Evolutionary conservation across 2,113 vertebrate species (phyloP).

Genomic region (Ifrita kowaldi): DNA sequence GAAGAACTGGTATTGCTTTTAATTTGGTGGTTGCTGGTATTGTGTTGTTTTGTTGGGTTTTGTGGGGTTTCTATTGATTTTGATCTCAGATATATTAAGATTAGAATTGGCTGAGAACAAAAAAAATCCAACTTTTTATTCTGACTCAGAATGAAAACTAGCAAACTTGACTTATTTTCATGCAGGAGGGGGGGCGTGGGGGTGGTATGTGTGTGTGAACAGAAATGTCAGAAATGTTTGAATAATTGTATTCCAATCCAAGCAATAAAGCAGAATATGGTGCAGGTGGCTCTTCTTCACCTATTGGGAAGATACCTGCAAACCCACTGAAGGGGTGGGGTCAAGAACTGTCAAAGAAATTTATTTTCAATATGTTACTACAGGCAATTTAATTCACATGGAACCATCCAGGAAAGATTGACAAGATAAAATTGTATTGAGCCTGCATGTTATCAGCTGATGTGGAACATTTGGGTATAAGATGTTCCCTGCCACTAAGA

Average conservation of each 20-base stretch:
- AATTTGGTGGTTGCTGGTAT: background rate
- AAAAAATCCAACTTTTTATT: background rate
- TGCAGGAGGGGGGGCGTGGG: background rate
- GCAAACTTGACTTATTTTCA: background rate
- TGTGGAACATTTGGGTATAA: background rate
- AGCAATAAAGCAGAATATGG: background rate
- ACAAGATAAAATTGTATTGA: background rate
- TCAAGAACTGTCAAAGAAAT: background rate
- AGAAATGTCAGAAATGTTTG: background rate
- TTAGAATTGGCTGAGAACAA: background rate
- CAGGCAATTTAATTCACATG: background rate
- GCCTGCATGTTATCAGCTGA: background rate
- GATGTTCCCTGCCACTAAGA: background rate
- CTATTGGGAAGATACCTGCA: background rate
- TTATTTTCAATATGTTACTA: background rate
- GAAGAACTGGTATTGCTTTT: background rate
- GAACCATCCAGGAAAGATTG: background rate
- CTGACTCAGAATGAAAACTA: background rate
- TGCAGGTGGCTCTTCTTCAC: background rate
- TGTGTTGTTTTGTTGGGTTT: background rate
- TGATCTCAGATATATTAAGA: background rate
- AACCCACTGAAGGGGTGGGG: background rate
- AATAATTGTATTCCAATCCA: background rate
- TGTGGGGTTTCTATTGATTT: background rate
- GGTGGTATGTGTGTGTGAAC: background rate